Conservation (phyloP, 2,797 vertebrate genomes). For the Urophycis tenuis region DNA sequence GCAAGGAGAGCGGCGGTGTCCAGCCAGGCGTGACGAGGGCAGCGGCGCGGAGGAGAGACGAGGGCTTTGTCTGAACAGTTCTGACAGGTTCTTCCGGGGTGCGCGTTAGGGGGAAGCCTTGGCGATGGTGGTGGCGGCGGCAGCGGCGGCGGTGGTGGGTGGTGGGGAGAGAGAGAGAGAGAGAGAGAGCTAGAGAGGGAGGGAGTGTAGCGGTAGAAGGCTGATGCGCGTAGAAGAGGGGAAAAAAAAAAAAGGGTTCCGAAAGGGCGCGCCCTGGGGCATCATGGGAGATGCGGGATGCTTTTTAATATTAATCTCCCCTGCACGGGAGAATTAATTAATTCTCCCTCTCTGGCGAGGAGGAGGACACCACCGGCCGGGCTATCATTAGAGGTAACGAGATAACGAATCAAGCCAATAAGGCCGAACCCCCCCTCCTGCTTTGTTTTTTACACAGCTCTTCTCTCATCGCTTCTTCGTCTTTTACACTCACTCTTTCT, state of each 20-base stretch:
- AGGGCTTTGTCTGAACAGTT: not conserved
- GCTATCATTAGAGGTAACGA: conserved; percentile 40
- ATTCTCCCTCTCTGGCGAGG: conserved; percentile 47
- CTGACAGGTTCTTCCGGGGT: not conserved
- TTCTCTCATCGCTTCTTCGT: not conserved
- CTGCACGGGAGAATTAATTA: conserved; percentile 54
- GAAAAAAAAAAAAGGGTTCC: not conserved
- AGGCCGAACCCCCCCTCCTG: conserved; percentile 18
- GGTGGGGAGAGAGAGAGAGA: not conserved
- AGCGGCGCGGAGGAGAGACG: not conserved
- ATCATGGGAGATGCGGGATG: conserved; percentile 56
- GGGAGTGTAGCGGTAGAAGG: not conserved
- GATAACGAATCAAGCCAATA: conserved; percentile 41
- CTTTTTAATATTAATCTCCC: conserved; percentile 57
- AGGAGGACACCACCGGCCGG: conserved; percentile 50
- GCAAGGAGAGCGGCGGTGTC: not conserved
- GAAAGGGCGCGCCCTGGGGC: conserved; percentile 34
- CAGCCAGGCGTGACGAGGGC: conserved; percentile 34
- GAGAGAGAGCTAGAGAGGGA: no score
- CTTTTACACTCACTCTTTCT: not conserved
- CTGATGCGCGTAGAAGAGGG: not conserved
- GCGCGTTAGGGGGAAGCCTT: not conserved
- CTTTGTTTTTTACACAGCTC: conserved; percentile 3
- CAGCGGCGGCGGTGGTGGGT: no score
- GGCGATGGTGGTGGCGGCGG: no score